phyloP scores from a whole-genome alignment of 2,797 vertebrate species.

The Sebastes miniatus region DNA sequence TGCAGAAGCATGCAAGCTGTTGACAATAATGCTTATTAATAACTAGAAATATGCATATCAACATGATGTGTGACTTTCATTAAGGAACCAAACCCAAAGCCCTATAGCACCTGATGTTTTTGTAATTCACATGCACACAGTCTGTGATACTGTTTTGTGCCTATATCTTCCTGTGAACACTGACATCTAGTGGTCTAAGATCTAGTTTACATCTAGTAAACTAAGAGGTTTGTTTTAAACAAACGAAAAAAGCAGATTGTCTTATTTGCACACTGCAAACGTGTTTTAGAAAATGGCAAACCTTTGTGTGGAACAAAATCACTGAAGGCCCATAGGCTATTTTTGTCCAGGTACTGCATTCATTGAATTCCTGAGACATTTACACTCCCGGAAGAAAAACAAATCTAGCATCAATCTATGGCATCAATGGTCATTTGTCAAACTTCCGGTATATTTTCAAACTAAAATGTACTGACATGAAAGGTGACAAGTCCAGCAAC shows the following conservation, averaged over 20 bases:
- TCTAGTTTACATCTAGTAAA: no score
- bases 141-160: not conserved
- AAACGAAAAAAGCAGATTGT: not conserved
- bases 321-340: not conserved
- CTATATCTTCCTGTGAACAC: not conserved
- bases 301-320: not conserved
- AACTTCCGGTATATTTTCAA: not conserved
- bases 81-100: not conserved
- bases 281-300: not conserved
- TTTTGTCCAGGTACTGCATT: not conserved
- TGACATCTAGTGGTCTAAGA: not conserved
- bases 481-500: not conserved
- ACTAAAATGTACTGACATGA: not conserved
- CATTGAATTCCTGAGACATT: not conserved
- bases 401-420: accelerated
- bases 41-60: not conserved
- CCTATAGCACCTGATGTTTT: not conserved
- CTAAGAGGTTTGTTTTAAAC: not conserved
- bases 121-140: not conserved
- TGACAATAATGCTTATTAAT: not conserved
- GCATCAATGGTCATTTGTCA: not conserved
- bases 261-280: not conserved
- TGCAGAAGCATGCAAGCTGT: not conserved
- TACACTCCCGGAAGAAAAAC: no score
- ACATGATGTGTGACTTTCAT: not conserved